phyloP scores from a whole-genome alignment of 2,888 invertebrate species.

The Drosophila fulvimacula region DNA sequence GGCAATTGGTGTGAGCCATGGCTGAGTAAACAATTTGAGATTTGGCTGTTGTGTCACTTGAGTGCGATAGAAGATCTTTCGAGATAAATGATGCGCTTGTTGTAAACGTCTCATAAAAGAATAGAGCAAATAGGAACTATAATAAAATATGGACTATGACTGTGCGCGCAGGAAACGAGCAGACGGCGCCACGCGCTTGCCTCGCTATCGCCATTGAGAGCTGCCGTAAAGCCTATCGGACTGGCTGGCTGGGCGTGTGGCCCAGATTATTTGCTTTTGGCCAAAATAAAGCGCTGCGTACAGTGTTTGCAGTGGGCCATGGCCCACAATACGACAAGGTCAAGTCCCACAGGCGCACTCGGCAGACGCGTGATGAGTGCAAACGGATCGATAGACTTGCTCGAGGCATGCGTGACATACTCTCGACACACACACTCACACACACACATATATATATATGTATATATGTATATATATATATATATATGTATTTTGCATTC shows the following conservation, averaged over 20 bases:
- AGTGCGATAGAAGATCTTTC: neutral
- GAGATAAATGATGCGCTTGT: conserved; percentile 18
- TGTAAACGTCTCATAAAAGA: conserved; percentile 6
- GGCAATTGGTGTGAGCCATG: conserved; percentile 6
- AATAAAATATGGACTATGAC: conserved; percentile 4
- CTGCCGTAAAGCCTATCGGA: conserved; percentile 31
- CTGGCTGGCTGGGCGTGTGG: conserved; percentile 40
- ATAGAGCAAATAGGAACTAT: neutral
- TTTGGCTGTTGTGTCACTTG: neutral
- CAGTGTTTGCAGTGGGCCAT: conserved; percentile 28
- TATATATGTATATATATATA: neutral
- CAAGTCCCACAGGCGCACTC: conserved; percentile 63
- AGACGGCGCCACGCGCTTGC: conserved; percentile 39
- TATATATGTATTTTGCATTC: conserved; percentile 15
- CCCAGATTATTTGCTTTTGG: conserved; percentile 41
- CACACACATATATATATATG: no score
- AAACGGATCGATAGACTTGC: conserved; percentile 25
- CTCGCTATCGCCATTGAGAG: conserved; percentile 22
- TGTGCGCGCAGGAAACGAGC: conserved; percentile 4
- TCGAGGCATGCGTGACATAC: conserved; percentile 10
- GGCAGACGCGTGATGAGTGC: conserved; percentile 47
- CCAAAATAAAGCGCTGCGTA: conserved; percentile 23
- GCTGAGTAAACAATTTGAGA: neutral
- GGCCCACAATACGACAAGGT: conserved; percentile 49
- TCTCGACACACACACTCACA: neutral